Evolutionary conservation across 2,888 invertebrate species (phyloP).

Genomic region (Clepsis dumicolana): DNA sequence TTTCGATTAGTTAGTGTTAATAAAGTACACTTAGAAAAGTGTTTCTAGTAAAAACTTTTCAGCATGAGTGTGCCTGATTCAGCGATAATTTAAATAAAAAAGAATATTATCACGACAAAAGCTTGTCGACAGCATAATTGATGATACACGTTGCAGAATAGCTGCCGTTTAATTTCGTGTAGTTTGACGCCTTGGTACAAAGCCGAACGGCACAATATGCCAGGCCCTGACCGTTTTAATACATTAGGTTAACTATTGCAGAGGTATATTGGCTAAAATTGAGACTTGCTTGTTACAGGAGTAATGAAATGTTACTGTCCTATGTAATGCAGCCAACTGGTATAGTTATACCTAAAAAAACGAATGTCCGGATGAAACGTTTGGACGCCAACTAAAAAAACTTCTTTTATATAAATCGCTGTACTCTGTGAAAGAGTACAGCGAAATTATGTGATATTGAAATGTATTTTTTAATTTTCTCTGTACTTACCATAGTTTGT

Average conservation of each 20-base stretch:
- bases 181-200: neutral
- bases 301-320: too few species aligned
- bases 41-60: constrained; percentile 53
- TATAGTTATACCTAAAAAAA: too few species aligned
- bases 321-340: too few species aligned
- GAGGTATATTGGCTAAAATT: neutral
- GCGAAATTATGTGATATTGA: too few species aligned
- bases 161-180: constrained; percentile 34
- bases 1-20: neutral
- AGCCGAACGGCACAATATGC: neutral
- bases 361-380: too few species aligned
- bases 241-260: neutral
- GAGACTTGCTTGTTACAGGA: too few species aligned
- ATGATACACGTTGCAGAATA: constrained; percentile 59
- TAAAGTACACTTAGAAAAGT: neutral
- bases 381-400: too few species aligned
- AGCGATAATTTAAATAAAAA: constrained; percentile 66
- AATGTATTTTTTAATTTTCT: too few species aligned
- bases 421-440: too few species aligned
- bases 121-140: constrained; percentile 63
- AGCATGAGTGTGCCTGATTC: constrained; percentile 67
- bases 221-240: neutral
- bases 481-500: too few species aligned
- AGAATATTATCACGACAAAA: constrained; percentile 56
- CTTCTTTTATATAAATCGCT: too few species aligned